These are phyloP conservation scores for Nothoprocta perdicaria DNA, from an alignment of 2,113 vertebrate genomes.

Conservation along the genomic window DNA sequence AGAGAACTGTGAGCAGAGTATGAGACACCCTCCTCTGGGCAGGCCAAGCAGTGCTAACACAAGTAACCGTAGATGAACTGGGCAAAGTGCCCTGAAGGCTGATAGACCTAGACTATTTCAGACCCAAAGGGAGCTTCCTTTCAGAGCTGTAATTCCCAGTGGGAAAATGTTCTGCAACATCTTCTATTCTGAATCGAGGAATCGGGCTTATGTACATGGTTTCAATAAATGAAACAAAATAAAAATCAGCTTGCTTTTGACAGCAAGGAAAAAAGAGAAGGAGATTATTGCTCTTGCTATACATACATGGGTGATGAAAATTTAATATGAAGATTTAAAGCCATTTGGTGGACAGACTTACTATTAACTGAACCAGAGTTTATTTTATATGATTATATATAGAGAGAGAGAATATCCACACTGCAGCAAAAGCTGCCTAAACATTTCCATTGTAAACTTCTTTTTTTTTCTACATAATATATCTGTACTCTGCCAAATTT, in stretches of 20 bases:
- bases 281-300: not conserved
- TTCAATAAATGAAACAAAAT: slow-evolving; percentile 5
- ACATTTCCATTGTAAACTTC: not conserved
- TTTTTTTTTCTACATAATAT: not conserved
- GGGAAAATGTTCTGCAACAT: not conserved
- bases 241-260: slow-evolving; percentile 19
- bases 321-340: slow-evolving; percentile 22
- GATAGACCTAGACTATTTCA: not conserved
- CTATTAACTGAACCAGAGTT: not conserved
- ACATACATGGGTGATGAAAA: not conserved
- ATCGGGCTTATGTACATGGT: not conserved
- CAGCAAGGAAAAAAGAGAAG: not conserved
- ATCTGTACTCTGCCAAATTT: not conserved
- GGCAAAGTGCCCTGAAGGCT: not conserved
- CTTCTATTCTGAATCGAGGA: not conserved
- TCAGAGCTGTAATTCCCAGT: not conserved
- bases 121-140: not conserved
- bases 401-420: not conserved
- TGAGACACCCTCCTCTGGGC: not conserved
- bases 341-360: not conserved
- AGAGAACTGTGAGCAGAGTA: not conserved
- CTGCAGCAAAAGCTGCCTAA: not conserved
- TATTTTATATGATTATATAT: not conserved
- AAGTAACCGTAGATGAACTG: not conserved
- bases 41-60: not conserved